Evolutionary conservation across 2,113 vertebrate species (phyloP), one percentile per base, ranked within the genome.

Genomic region (Falcunculus frontatus): DNA sequence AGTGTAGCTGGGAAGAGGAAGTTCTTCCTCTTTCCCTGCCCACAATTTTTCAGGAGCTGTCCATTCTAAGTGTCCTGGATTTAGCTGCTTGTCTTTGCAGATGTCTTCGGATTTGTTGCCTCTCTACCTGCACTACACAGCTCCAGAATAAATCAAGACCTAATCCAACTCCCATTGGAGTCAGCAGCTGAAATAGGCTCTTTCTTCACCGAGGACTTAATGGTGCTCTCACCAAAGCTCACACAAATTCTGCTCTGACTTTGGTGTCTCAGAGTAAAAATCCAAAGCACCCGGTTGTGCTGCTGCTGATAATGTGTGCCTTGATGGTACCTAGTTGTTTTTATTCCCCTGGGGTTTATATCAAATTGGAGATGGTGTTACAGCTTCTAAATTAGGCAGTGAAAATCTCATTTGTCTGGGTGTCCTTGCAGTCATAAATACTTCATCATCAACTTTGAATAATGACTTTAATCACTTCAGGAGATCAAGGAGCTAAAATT

Each of bases 141-240:
- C 26, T 84, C 39, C 33, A 81, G 55, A 77, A 81, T 86, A 89
- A 93, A 94, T 95, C 69, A 91, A 81, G 84, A 50, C 23, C 33
- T 84, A 70, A 75, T 62, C 33, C 60, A 87, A 26, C 41, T 87
- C 56, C 29, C 15, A 33, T 82, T 90, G 77, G 82, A 95, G 39
- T 50, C 60, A 90, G 47, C 26, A 76, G 33, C 44, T 68, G 75
- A 70, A 84, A 89, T 23, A n/a, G 21, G 26, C 17, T 75, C 20
- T 37, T 87, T 63, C 41, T 57, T 91, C 69, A 81, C 42, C 32
- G 50, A 29, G 1, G 4, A 32, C 35, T 81, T 89, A 46, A 82
- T 25, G 18, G 11, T 53, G 6, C 9, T 76, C 49, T 82, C 9
- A 10, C 19, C 22, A 4, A 50, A 74, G 29, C 78, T 92, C 41